Evolutionary conservation across 1,140 invertebrate genomes (phyloP), one percentile per base, ranked within the genome.

Genomic region (Brachionus angularis): DNA sequence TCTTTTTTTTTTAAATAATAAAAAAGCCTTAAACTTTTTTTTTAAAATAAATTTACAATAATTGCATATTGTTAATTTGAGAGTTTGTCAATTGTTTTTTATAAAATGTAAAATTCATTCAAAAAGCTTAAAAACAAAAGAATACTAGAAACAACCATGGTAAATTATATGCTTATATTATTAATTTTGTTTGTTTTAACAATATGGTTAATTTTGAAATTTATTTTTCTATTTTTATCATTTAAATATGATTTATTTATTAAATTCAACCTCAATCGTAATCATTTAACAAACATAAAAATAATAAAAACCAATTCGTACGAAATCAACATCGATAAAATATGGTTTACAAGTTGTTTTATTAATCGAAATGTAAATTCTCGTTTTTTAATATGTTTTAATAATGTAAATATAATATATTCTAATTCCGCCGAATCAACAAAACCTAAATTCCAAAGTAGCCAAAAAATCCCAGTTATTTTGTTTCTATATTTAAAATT

Each of bases 281-380:
- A 58, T 58, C 53, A 58, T 10, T 36, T 58, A 23, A 58, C 36
- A 58, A 39, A 58, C 39, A 18, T 58, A 8, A 58, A 18, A 8
- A 58, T 58, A 25, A 23, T 18, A 18, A 55, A 36, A 36, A 16
- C 31, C 29, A 52, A 25, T 29, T 16, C 52, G 25, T 55, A 34
- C 34, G 29, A 55, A 18, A 18, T 58, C 3, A 58, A 18, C 3
- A 39, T 58, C 10, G 53, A 23, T 39, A 58, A 58, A 58, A 58
- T 58, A 34, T 58, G 53, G 53, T 23, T 58, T 23, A 39, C 53
- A 23, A 58, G 53, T 58, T 58, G 53, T 36, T 58, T 14, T 58
- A 18, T 58, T 39, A 58, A 58, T 58, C 34, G 53, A 14, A 58
- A 58, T 58, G 53, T 58, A 7, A 39, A 23, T 21, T 31, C 36